These are phyloP conservation scores for Spodoptera exigua DNA, from an alignment of 2,888 invertebrate genomes.

Conservation along the genomic window DNA sequence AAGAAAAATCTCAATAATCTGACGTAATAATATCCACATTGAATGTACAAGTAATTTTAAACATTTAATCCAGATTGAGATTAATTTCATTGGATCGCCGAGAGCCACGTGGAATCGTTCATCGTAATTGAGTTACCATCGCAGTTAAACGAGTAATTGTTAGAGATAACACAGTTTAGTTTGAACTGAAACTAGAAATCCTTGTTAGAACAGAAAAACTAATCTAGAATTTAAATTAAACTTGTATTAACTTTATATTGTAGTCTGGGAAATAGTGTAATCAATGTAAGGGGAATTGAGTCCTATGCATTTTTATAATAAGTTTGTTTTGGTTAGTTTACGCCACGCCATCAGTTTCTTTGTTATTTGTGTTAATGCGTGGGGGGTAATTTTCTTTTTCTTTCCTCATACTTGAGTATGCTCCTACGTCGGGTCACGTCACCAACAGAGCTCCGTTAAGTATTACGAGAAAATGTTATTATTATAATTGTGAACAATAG, in stretches of 20 bases:
- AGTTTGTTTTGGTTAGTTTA: too few relatives aligned
- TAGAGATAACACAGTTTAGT: conserved; percentile 8
- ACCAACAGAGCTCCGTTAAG: conserved; percentile 44
- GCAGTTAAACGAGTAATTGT: conserved; percentile 23
- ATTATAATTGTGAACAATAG: conserved; percentile 55
- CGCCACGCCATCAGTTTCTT: too few relatives aligned
- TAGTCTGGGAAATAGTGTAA: too few relatives aligned
- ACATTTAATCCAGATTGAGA: neutral
- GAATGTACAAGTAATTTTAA: neutral
- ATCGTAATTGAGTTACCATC: conserved; percentile 27
- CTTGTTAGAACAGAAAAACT: too few relatives aligned
- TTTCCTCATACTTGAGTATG: conserved; percentile 2
- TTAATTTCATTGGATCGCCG: conserved; percentile 11
- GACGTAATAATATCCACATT: too few relatives aligned
- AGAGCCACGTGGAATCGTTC: conserved; percentile 10
- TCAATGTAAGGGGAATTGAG: too few relatives aligned
- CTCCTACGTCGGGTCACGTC: conserved; percentile 12
- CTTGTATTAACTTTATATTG: too few relatives aligned
- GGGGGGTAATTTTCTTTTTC: too few relatives aligned
- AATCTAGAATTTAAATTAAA: too few relatives aligned
- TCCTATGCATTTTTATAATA: too few relatives aligned
- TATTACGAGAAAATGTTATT: conserved; percentile 54
- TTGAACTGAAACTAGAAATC: conserved; percentile 3
- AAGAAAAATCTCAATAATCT: too few relatives aligned
- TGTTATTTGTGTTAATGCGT: too few relatives aligned